Percentiles rank a stretch among this genome's conserved stretches.
These are phyloP conservation scores for Acridotheres tristis DNA, from an alignment of 2,797 vertebrate species.

Conservation along the genomic window DNA sequence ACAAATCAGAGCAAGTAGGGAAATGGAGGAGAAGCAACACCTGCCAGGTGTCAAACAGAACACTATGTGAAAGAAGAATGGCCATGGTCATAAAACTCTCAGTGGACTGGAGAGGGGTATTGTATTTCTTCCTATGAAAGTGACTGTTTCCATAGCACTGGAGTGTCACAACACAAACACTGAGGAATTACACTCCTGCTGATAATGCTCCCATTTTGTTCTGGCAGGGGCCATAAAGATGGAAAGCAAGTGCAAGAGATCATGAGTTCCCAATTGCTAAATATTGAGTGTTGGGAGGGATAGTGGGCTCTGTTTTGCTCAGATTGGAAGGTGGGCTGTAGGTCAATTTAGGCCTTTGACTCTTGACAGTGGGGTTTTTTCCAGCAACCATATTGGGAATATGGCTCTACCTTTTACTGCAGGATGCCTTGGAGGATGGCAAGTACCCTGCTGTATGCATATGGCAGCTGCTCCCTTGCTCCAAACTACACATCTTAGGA, in stretches of 20 bases:
- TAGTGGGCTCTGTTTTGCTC: background rate
- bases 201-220: background rate
- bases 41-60: background rate
- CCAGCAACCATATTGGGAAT: background rate
- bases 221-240: background rate
- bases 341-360: background rate
- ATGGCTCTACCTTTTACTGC: background rate
- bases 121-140: background rate
- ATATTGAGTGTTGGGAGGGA: background rate
- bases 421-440: background rate
- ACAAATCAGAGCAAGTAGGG: background rate
- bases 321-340: background rate
- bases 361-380: background rate
- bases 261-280: background rate
- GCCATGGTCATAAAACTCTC: fast-evolving
- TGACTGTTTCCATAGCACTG: background rate
- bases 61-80: background rate
- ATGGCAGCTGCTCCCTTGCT: background rate
- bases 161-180: background rate
- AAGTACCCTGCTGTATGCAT: background rate
- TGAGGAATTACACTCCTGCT: background rate
- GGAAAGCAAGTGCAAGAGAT: background rate
- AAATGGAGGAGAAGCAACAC: background rate
- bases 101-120: background rate
- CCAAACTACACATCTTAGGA: background rate